Evolutionary conservation across 2,888 invertebrate species (phyloP), one percentile per base, ranked within the genome.

Genomic region (Chrysolina americana): DNA sequence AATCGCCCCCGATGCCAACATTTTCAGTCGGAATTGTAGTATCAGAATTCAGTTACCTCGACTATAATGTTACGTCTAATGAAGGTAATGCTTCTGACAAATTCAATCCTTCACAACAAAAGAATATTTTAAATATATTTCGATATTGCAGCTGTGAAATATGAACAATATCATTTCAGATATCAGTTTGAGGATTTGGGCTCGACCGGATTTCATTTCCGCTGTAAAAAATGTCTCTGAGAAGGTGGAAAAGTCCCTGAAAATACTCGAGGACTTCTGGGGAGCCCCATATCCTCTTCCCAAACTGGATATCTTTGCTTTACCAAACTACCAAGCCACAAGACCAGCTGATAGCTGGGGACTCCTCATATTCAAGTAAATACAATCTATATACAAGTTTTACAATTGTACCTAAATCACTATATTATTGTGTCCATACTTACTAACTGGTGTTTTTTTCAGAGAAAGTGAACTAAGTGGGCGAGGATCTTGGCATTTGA

Each of bases 311-410:
- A 88, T 95, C 2, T 90, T 95, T 0, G 94, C 94, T 0, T 87
- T 95, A 66, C 95, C 95, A 0, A 92, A 91, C 76, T 92, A 94
- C 78, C 90, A 91, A 76, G 92, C 93, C 0, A 91, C 93, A 1
- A 92, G 93, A 79, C 94, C 95, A 0, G 92, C 93, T 4, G 95
- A 95, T 81, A 93, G 92, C 83, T 95, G 95, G 95, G 95, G 95
- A 4, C 89, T 95, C 2, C 90, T 95, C 78, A 89, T 94, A 48
- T 94, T 95, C 85, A 94, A 92, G 95, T 95, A 89, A 21, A 21
- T 44, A 66, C 10, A 48, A 9, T 28, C 8, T 44, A 17, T 13
- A n/a, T 15, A n/a, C n/a, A n/a, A n/a, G 13, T 48, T 15, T 36
- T n/a, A 19, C 6, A 53, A 56, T 4, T 65, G 41, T 68, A 48